A percentile compares a stretch with the other conserved stretches of the same genome.
phyloP scores from a whole-genome alignment of 2,888 invertebrate genomes.

The Vandiemenella viatica region DNA sequence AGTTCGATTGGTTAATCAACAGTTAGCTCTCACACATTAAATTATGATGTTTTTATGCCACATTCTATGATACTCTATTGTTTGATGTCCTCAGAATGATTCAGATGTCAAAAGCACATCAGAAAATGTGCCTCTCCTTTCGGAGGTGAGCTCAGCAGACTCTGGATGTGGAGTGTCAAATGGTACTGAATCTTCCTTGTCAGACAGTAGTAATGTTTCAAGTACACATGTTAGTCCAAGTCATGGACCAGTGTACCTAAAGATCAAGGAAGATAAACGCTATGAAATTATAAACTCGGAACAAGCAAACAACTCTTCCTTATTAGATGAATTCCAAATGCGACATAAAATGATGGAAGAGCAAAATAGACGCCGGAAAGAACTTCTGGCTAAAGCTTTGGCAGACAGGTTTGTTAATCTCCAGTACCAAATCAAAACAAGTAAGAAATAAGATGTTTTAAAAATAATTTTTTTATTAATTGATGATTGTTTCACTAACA shows the following conservation, averaged over 20 bases:
- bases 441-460: not conserved
- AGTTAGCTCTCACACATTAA: no score
- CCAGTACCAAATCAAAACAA: not conserved
- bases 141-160: constrained; percentile 6
- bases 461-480: not conserved
- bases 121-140: constrained; percentile 10
- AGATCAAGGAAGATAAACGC: constrained; percentile 15
- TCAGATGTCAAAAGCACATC: not conserved
- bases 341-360: constrained; percentile 63
- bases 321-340: constrained; percentile 45
- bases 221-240: constrained; percentile 9
- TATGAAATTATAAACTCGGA: constrained; percentile 14
- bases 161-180: not conserved
- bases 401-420: constrained; percentile 45
- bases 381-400: constrained; percentile 53
- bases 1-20: no score
- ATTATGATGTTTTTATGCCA: no score
- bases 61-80: no score
- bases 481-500: not conserved
- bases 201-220: not conserved
- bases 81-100: no score
- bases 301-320: constrained; percentile 1
- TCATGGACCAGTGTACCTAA: constrained; percentile 14
- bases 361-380: constrained; percentile 60
- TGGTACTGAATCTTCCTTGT: not conserved